Conservation (phyloP, 2,113 vertebrate genomes). For the Ardeotis arabs region DNA sequence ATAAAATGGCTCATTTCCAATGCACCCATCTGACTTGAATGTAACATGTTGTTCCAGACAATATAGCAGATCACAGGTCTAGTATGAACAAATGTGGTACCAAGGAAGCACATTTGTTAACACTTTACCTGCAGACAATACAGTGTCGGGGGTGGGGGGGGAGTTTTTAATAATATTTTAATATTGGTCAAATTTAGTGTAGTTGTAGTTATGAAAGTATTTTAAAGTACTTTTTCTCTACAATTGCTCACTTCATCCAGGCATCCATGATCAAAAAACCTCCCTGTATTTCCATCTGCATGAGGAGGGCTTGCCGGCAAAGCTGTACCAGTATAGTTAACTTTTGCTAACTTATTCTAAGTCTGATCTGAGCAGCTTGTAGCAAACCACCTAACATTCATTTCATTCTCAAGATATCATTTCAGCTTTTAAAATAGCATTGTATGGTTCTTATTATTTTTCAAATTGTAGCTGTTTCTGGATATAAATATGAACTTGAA, state of each 20-base stretch:
- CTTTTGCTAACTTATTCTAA: neutral
- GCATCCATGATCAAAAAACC: neutral
- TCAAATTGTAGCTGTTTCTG: neutral
- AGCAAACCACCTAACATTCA: neutral
- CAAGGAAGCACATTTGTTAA: neutral
- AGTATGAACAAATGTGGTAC: neutral
- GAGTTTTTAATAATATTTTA: neutral
- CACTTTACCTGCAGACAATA: neutral
- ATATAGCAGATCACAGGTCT: neutral
- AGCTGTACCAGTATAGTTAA: neutral
- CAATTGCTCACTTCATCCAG: neutral
- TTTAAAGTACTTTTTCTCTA: neutral
- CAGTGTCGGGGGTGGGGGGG: fast-evolving
- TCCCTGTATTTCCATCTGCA: neutral
- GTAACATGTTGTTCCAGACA: neutral
- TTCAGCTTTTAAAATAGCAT: neutral
- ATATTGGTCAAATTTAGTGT: neutral
- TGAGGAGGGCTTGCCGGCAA: neutral
- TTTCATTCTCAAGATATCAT: neutral
- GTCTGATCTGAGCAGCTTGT: neutral
- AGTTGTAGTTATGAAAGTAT: neutral
- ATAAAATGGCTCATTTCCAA: neutral
- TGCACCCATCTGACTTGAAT: too few species aligned
- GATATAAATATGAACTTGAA: neutral
- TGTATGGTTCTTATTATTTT: neutral